Percentiles rank a stretch among this genome's conserved stretches.
Evolutionary conservation across 2,113 vertebrate genomes (phyloP).

Genomic region (Microtus ochrogaster): DNA sequence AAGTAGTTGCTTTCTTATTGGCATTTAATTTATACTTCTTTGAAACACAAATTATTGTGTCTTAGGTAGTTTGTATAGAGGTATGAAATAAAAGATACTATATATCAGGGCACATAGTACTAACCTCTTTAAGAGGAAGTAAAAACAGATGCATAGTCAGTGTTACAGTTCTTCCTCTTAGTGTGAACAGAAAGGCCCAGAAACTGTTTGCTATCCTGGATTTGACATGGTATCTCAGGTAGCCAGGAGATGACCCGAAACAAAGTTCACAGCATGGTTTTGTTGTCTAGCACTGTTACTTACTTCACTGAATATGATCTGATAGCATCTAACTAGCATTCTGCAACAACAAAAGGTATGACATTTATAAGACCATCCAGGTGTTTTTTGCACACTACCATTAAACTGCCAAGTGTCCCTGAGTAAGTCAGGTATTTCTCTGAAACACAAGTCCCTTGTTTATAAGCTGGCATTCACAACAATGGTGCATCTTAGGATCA

Average conservation of each 20-base stretch:
- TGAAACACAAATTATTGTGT: background rate
- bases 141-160: background rate
- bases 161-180: background rate
- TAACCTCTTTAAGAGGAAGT: background rate
- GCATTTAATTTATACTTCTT: constrained; percentile 11
- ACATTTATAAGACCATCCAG: background rate
- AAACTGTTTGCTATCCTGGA: background rate
- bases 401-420: background rate
- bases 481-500: background rate
- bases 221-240: background rate
- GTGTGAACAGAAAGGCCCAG: background rate
- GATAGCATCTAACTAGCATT: background rate
- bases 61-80: background rate
- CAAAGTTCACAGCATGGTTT: background rate
- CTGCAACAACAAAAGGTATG: background rate
- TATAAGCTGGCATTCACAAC: background rate
- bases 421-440: background rate
- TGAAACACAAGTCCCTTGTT: background rate
- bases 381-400: background rate
- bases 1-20: background rate
- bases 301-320: background rate
- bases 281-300: background rate
- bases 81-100: background rate
- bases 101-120: background rate
- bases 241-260: background rate